Evolutionary conservation across 2,113 vertebrate genomes (phyloP).

Genomic region (Oreochromis aureus): DNA sequence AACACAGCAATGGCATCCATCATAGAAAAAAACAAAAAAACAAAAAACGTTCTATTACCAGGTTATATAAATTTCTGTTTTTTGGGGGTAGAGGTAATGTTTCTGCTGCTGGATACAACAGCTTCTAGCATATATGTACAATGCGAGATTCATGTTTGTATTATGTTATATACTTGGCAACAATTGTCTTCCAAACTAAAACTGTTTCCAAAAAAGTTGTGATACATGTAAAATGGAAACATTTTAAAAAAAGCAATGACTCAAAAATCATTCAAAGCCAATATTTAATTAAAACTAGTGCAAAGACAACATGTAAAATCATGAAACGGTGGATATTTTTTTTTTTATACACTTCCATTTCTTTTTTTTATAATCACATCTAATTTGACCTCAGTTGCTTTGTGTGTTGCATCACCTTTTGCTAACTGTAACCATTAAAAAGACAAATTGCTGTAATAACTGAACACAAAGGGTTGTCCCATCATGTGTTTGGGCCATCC

Average conservation of each 20-base stretch:
- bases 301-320: neutral
- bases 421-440: neutral
- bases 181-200: neutral
- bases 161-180: neutral
- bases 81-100: neutral
- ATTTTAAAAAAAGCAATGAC: neutral
- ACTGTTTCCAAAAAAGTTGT: neutral
- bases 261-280: fast-evolving
- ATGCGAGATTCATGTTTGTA: neutral
- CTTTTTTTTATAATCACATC: neutral
- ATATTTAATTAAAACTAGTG: neutral
- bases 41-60: neutral
- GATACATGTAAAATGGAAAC: neutral
- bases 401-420: neutral
- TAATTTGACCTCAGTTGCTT: neutral
- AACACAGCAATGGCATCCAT: neutral
- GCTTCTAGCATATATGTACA: neutral
- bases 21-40: too few relatives aligned
- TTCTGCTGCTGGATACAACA: neutral
- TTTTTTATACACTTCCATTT: neutral
- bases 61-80: neutral
- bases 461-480: neutral
- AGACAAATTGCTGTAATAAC: neutral
- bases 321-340: neutral
- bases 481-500: neutral